Conservation (phyloP, 2,888 invertebrate species). For the Escarpia spicata region DNA sequence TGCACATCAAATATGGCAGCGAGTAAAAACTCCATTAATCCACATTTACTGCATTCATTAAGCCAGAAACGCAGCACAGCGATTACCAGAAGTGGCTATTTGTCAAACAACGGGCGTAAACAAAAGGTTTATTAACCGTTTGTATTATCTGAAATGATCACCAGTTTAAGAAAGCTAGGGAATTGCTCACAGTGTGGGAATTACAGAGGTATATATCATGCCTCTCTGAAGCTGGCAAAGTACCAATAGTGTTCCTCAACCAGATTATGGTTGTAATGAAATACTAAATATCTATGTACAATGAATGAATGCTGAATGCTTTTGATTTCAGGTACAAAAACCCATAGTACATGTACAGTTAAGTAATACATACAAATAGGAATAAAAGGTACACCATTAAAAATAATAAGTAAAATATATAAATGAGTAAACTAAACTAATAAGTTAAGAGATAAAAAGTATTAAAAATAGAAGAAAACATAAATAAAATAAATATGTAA, state of each 20-base stretch:
- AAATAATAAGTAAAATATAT: no score
- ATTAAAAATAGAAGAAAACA: no score
- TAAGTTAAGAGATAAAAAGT: no score
- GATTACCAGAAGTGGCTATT: neutral
- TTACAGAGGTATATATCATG: neutral
- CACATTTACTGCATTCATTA: neutral
- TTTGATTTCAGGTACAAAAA: no score
- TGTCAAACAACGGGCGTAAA: neutral
- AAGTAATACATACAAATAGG: no score
- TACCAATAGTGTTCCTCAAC: no score
- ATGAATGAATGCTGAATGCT: no score
- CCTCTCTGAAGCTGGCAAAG: no score
- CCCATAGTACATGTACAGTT: no score
- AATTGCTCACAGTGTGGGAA: neutral
- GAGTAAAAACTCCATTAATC: conserved; percentile 4
- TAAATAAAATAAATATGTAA: no score
- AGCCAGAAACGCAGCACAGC: neutral
- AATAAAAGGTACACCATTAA: no score
- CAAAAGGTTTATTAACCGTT: neutral
- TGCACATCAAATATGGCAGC: neutral
- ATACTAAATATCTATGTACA: neutral
- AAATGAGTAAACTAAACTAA: no score
- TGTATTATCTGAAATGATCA: neutral
- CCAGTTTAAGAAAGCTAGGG: neutral
- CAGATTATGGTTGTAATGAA: neutral